phyloP scores from a whole-genome alignment of 64 coral and sea anemone species.

The Acropora tenuis region DNA sequence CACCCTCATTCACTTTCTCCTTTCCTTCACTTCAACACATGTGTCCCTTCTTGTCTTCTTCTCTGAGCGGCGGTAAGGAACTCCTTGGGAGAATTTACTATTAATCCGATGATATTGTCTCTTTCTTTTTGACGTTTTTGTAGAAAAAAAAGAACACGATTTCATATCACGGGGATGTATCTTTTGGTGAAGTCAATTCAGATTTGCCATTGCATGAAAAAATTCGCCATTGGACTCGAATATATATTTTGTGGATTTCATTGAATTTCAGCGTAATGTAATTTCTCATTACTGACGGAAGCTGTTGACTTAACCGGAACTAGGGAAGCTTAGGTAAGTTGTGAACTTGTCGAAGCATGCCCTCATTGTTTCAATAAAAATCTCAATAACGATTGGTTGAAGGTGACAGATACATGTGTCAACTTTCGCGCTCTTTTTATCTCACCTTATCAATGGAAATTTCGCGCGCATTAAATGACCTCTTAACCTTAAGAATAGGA shows the following conservation, averaged over 20 bases:
- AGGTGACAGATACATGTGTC: background rate
- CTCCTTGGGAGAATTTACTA: background rate
- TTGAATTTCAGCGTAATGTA: background rate
- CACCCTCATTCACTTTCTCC: background rate
- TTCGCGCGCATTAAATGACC: slow-evolving; percentile 34
- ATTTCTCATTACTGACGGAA: slow-evolving; percentile 13
- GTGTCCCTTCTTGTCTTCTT: background rate
- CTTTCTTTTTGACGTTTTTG: background rate
- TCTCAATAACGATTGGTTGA: background rate
- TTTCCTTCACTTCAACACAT: background rate
- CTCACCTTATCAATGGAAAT: slow-evolving; percentile 34
- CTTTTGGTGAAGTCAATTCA: background rate
- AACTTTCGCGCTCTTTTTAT: slow-evolving; percentile 55
- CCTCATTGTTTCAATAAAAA: background rate
- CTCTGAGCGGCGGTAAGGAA: background rate
- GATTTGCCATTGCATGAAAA: no score
- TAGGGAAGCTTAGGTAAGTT: background rate
- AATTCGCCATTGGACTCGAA: background rate
- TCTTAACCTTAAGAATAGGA: background rate
- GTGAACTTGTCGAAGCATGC: slow-evolving; percentile 48
- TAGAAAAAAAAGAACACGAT: background rate
- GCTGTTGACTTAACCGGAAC: background rate
- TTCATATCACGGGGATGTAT: background rate
- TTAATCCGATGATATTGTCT: background rate
- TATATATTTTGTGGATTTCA: background rate